Evolutionary conservation across 2,113 vertebrate species (phyloP).

Genomic region (Engystomops pustulosus): DNA sequence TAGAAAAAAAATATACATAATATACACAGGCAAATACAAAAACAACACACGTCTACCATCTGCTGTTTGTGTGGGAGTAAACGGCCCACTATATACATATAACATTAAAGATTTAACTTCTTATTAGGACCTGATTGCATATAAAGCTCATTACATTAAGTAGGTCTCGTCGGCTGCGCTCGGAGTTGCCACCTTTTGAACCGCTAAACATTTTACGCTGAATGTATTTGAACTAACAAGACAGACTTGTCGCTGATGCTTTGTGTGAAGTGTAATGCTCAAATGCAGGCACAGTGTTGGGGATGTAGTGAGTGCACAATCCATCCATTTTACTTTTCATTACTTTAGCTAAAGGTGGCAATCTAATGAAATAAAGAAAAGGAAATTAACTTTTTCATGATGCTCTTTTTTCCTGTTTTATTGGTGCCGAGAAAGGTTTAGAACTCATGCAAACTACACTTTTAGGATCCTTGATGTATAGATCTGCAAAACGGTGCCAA

Average conservation of each 20-base stretch:
- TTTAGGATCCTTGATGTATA: not conserved
- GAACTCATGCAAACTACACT: not conserved
- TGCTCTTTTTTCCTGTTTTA: not conserved
- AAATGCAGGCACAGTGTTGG: not conserved
- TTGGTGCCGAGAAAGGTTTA: not conserved
- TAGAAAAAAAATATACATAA: not conserved
- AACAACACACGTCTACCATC: not conserved
- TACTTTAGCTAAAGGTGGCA: conserved; percentile 18
- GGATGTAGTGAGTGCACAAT: conserved; percentile 5
- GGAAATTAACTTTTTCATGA: conserved; percentile 12
- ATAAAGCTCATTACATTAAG: conserved; percentile 16
- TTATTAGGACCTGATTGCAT: conserved; percentile 35
- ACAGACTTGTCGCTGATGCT: conserved; percentile 3
- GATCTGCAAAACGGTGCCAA: not conserved
- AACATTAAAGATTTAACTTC: conserved; percentile 49
- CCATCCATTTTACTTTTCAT: not conserved
- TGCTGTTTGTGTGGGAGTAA: too few species aligned
- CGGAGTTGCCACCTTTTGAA: conserved; percentile 35
- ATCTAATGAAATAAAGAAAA: conserved; percentile 6
- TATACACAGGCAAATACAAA: not conserved
- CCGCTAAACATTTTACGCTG: conserved; percentile 26
- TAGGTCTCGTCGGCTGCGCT: not conserved
- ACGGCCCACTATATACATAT: conserved; percentile 10
- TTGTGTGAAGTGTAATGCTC: not conserved
- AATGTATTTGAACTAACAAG: conserved; percentile 30